These are phyloP conservation scores for Tonatia bakeri DNA, from an alignment of 2,113 vertebrate species.

Conservation along the genomic window DNA sequence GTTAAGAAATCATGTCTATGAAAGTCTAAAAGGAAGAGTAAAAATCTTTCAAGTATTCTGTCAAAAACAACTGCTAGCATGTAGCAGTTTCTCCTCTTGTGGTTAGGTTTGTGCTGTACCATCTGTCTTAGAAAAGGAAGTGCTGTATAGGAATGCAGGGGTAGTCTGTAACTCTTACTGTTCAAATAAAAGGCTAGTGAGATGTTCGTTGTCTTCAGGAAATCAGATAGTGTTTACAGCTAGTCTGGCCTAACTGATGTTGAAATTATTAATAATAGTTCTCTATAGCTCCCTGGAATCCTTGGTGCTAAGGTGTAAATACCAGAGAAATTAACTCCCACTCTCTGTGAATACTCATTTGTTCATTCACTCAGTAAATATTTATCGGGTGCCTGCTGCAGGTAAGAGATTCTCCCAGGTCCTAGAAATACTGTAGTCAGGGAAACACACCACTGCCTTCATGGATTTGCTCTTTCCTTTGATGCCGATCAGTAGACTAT, in stretches of 20 bases:
- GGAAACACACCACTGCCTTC: neutral
- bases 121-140: constrained; percentile 72
- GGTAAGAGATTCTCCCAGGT: constrained; percentile 8
- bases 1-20: neutral
- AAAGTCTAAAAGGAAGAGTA: constrained; percentile 43
- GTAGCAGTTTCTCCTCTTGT: constrained; percentile 63
- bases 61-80: constrained; percentile 52
- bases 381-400: neutral
- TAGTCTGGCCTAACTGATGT: neutral
- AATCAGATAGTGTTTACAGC: constrained; percentile 55
- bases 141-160: constrained; percentile 53
- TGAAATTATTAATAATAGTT: constrained; percentile 50
- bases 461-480: constrained; percentile 2
- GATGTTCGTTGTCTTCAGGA: constrained; percentile 39
- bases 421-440: neutral
- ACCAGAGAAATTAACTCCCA: constrained; percentile 42
- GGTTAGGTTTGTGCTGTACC: constrained; percentile 58
- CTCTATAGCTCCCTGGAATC: constrained; percentile 34
- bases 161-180: constrained; percentile 35
- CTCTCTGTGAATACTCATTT: constrained; percentile 28
- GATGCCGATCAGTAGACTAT: neutral
- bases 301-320: constrained; percentile 46
- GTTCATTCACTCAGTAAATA: constrained; percentile 6
- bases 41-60: constrained; percentile 23
- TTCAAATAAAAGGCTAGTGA: constrained; percentile 35